Base-by-base conservation (phyloP, 2,797 vertebrate genomes). In the Capromys pilorides region DNA sequence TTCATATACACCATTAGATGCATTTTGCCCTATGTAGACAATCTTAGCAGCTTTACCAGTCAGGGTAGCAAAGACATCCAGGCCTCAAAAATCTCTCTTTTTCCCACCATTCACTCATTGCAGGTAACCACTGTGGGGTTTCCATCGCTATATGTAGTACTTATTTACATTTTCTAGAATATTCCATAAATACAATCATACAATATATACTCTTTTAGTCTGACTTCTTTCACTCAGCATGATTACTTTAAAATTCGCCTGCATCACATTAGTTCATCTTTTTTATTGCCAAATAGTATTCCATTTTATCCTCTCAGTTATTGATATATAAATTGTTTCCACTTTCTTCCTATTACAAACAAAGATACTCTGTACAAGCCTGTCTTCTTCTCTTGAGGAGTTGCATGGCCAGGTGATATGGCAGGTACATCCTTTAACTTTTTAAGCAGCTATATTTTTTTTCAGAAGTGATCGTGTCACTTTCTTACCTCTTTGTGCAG, bases 221-320 rank as follows among this genome's bases (percentile, higher is more conserved):
- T 78, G n/a, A 28, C 45, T 91, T 61, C 51, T 90, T 69, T 89
- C 36, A 36, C 1, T 84, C 16, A 31, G 7, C 14, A 24, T 91
- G 41, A 92, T 82, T 90, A 61, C 31, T 86, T 91, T 88, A 61
- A 95, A 93, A 93, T 59, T 10, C 9, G 75, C 62, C n/a, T 66
- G 21, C 78, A 8, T 61, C 73, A 9, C 19, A 21, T 54, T 93
- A 54, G 41, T 69, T 87, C 41, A 57, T 61, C 92, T 36, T n/a
- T 88, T 93, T 80, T 66, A 75, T 59, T 92, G 57, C 51, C 67
- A 19, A 61, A 59, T 86, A 59, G 16, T n/a, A 73, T 49, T 88
- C 28, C 36, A 36, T 49, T 93, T 89, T 81, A 73, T 73, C 3
- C 26, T 66, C 77, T 92, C 57, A 82, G 8, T 79, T 36, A 33